phyloP scores from a whole-genome alignment of 2,797 vertebrate species.

The Vespertilio murinus region DNA sequence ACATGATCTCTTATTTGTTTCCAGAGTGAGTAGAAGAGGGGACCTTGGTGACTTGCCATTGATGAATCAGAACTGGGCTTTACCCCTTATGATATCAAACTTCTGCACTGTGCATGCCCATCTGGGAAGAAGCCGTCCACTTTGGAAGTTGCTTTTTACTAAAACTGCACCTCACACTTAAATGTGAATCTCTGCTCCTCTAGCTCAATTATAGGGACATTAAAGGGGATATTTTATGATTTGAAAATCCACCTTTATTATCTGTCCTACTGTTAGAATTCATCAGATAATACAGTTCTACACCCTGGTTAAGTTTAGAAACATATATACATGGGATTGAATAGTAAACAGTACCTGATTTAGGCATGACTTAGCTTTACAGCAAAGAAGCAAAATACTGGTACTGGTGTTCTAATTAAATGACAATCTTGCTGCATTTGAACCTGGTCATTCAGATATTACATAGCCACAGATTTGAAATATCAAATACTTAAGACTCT shows the following conservation, averaged over 20 bases:
- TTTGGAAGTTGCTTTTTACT: background rate
- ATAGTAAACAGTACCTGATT: background rate
- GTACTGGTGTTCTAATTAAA: background rate
- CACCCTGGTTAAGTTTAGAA: background rate
- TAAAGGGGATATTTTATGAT: background rate
- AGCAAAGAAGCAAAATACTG: background rate
- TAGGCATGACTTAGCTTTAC: background rate
- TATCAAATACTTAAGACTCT: background rate
- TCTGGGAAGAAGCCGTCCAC: background rate
- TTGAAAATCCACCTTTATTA: background rate
- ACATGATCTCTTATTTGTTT: constrained; percentile 20
- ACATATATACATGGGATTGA: background rate
- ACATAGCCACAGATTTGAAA: background rate
- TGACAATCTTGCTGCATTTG: background rate
- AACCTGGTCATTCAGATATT: background rate
- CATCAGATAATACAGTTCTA: background rate
- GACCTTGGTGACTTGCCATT: background rate
- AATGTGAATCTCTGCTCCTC: background rate
- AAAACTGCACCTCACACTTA: background rate
- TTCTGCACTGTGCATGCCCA: background rate
- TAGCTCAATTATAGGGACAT: background rate
- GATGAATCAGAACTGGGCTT: constrained; percentile 12
- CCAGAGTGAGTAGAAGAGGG: background rate
- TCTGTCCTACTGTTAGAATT: constrained; percentile 22
- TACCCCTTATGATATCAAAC: background rate